Conservation (phyloP, 2,888 invertebrate genomes). For the Drosophila stalkeri region DNA sequence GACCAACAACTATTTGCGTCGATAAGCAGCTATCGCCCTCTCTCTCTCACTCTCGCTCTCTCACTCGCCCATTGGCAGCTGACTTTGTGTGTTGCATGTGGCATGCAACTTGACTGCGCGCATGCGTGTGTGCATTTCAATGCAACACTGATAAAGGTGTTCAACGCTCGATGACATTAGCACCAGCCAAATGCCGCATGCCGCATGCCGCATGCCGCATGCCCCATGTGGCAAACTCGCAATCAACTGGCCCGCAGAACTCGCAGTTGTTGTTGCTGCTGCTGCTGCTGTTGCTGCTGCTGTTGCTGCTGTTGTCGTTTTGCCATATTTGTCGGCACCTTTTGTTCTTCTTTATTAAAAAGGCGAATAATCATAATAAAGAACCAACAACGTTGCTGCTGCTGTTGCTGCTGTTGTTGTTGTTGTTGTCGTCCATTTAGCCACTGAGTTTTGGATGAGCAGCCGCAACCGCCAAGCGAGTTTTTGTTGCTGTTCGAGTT, state of each 20-base stretch:
- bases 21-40: slow-evolving; percentile 49
- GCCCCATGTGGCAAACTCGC: slow-evolving; percentile 36
- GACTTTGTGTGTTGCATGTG: slow-evolving; percentile 48
- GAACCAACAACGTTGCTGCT: slow-evolving; percentile 73
- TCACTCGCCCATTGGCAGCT: slow-evolving; percentile 22
- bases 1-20: slow-evolving; percentile 67
- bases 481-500: slow-evolving; percentile 46
- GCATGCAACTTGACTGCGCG: slow-evolving; percentile 62
- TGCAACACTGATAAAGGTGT: slow-evolving; percentile 82
- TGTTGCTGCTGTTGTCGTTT: slow-evolving; percentile 63
- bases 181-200: slow-evolving; percentile 77
- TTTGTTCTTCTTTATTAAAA: slow-evolving; percentile 81
- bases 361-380: slow-evolving; percentile 81
- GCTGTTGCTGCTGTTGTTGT: slow-evolving; percentile 56
- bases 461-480: slow-evolving; percentile 66
- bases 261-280: slow-evolving; percentile 34
- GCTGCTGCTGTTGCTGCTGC: slow-evolving; percentile 4
- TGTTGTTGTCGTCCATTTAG: slow-evolving; percentile 77
- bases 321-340: slow-evolving; percentile 81
- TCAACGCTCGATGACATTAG: slow-evolving; percentile 82
- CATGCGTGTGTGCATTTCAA: slow-evolving; percentile 80
- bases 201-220: slow-evolving; percentile 32
- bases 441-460: slow-evolving; percentile 83
- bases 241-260: slow-evolving; percentile 52
- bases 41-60: not conserved